These are phyloP conservation scores for Paedocypris micromegethes DNA, from an alignment of 2,797 vertebrate genomes.

Conservation along the genomic window DNA sequence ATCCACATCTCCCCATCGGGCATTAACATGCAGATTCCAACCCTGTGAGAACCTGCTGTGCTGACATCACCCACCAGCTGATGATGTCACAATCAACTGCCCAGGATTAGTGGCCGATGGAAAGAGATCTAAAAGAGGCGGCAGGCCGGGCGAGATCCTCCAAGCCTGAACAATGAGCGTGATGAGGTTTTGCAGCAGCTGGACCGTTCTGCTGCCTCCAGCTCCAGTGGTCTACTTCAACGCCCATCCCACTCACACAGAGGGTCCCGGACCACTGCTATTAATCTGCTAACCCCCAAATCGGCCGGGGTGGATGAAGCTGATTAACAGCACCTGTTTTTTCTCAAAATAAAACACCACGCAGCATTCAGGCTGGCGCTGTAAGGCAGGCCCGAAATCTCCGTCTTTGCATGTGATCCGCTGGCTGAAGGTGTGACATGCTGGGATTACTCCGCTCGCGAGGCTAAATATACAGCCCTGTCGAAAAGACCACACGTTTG, in stretches of 20 bases:
- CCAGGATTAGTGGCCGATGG: constrained; percentile 43
- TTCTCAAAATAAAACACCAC: constrained; percentile 28
- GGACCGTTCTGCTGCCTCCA: constrained; percentile 23
- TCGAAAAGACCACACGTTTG: constrained; percentile 17
- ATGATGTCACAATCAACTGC: constrained; percentile 34
- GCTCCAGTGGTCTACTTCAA: neutral
- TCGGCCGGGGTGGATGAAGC: constrained; percentile 5
- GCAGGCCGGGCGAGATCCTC: constrained; percentile 27
- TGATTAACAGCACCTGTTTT: constrained; percentile 32
- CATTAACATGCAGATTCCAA: constrained; percentile 24
- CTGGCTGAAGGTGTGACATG: constrained; percentile 19
- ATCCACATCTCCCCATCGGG: too few species aligned
- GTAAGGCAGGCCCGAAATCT: constrained; percentile 21
- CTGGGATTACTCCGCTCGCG: constrained; percentile 11
- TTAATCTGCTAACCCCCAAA: constrained; percentile 19
- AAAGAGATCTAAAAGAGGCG: constrained; percentile 44
- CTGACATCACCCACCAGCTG: constrained; percentile 28
- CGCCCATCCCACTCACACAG: neutral
- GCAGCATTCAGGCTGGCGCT: constrained; percentile 15
- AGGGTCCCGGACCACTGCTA: constrained; percentile 3
- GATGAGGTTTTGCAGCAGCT: constrained; percentile 42
- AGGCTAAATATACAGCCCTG: constrained; percentile 16
- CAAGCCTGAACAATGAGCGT: constrained; percentile 33
- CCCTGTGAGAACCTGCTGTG: constrained; percentile 4
- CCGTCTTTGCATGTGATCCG: constrained; percentile 19